Evolutionary conservation across 2,888 invertebrate genomes (phyloP), one percentile per base, ranked within the genome.

Genomic region (Clistopyga incitator): DNA sequence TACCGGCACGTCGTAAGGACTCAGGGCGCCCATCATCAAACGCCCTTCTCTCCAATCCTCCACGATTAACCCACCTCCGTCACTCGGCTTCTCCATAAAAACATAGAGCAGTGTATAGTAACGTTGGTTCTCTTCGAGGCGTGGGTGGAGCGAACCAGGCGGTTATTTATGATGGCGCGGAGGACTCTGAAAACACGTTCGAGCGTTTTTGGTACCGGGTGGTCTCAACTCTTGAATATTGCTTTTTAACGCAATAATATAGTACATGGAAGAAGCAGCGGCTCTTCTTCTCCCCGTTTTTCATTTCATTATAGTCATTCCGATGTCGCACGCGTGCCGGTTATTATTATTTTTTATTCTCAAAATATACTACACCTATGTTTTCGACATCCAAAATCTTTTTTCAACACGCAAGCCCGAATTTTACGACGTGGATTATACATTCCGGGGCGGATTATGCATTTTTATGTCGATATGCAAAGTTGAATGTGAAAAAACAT

Each of bases 141-240:
- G 87, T 87, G 85, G 87, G 85, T 85, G 86, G 84, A 87, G n/a
- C n/a, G 86, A 82, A 87, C 85, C 76, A 81, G 78, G 77, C 67
- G 74, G 83, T 88, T 88, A 88, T 90, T 89, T 89, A 90, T 85
- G 85, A 86, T 79, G 72, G 74, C 84, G 67, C 42, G 76, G 42
- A 61, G 25, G 38, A 50, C 72, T 47, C 65, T 76, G 82, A 87
- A 86, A 89, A 88, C 87, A 81, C 81, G 88, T 87, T 87, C 82
- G 61, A 84, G 78, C 20, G 85, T 87, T 89, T 89, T 88, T 81
- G 86, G 79, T 86, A 56, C 81, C 86, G 70, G 84, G 89, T 86
- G 86, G 86, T 86, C 85, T 81, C 81, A 65, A 71, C 64, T 78
- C 78, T 81, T 23, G 70, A 52, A 42, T 78, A 72, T 68, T 70